Evolutionary conservation across 2,113 vertebrate species (phyloP).

Genomic region (Scomber scombrus): DNA sequence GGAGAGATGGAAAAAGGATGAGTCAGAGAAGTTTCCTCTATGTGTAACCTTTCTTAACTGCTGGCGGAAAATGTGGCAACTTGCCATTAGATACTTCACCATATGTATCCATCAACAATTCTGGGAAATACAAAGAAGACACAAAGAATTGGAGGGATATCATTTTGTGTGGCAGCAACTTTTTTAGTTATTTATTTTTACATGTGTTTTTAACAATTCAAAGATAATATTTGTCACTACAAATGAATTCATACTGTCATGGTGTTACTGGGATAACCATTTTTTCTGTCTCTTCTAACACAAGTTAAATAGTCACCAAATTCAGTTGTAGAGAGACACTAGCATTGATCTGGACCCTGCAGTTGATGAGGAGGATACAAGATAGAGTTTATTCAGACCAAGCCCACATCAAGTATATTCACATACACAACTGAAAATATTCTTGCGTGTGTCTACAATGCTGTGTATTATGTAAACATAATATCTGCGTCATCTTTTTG

Average conservation of each 20-base stretch:
- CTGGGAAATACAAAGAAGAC: not conserved
- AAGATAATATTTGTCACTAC: not conserved
- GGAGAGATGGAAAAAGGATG: not conserved
- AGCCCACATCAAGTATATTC: too few relatives aligned
- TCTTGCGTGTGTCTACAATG: too few relatives aligned
- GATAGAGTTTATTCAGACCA: too few relatives aligned
- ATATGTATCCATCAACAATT: conserved; percentile 1
- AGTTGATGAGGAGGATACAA: not conserved
- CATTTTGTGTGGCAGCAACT: too few relatives aligned
- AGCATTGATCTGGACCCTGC: too few relatives aligned
- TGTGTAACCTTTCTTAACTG: not conserved
- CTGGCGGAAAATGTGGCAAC: conserved; percentile 2
- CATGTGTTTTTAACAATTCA: too few relatives aligned
- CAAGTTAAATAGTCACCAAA: not conserved
- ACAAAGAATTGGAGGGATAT: not conserved
- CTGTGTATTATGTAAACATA: too few relatives aligned
- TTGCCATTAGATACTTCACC: conserved; percentile 1
- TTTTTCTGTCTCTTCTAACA: too few relatives aligned
- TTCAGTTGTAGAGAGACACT: not conserved
- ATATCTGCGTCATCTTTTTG: too few relatives aligned
- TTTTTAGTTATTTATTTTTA: too few relatives aligned
- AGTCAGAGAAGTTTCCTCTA: not conserved
- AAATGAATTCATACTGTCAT: not conserved
- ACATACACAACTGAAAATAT: too few relatives aligned
- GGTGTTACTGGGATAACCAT: not conserved